Evolutionary conservation across 1,140 invertebrate genomes (phyloP), one percentile per base, ranked within the genome.

Genomic region (Calosoma granatense): DNA sequence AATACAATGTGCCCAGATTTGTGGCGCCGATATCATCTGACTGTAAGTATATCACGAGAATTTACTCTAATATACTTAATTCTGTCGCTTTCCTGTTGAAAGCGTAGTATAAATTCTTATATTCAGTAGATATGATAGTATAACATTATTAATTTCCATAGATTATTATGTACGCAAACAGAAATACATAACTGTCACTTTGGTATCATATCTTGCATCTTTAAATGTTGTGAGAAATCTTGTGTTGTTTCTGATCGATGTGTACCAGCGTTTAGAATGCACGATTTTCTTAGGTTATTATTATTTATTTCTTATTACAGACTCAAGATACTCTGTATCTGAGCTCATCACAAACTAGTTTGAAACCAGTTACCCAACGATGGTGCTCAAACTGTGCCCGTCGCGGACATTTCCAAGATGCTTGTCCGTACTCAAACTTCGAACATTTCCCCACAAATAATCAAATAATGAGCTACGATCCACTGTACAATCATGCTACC

Each of bases 1-100:
- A 60, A 65, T n/a, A 70, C 72, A 1, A 66, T 74, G 61, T 87
- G 84, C 64, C 84, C 84, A 1, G 83, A 86, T 68, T 70, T 81
- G 30, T 86, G 84, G 84, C 76, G 84, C 51, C 73, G 80, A 36
- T 86, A 83, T 69, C 82, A 85, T 62, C 76, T 79, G 52, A 85
- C 82, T 52, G 83, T 85, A 74, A 77, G 68, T 65, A 52, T n/a
- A 14, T n/a, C n/a, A 53, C 59, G 43, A 59, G 36, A 55, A 2
- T 19, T 59, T 4, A 36, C 23, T 23, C 54, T 59, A 15, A 39
- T 17, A 30, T 51, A 51, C 51, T 51, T 15, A 51, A 51, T 39
- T 56, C 39, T 55, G 26, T 15, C 20, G 36, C 59, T 30, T 20
- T 11, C n/a, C n/a, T n/a, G n/a, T n/a, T n/a, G n/a, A n/a, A n/a